Conservation (phyloP, 2,888 invertebrate species). For the Nomada fucata region DNA sequence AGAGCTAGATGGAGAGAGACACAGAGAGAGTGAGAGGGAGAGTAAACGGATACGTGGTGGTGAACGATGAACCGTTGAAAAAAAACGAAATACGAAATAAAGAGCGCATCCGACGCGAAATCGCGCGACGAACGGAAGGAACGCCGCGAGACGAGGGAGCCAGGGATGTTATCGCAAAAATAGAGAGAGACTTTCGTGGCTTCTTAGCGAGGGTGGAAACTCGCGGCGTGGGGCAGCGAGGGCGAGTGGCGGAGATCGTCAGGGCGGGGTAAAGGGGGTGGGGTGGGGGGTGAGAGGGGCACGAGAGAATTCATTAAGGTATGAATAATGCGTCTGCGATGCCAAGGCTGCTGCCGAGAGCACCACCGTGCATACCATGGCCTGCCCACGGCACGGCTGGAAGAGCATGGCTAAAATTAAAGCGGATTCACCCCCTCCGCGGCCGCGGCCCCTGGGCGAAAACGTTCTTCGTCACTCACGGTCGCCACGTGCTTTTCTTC, state of each 20-base stretch:
- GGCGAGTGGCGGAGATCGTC: slow-evolving; percentile 33
- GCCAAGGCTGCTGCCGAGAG: slow-evolving; percentile 81
- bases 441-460: slow-evolving; percentile 66
- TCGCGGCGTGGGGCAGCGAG: slow-evolving; percentile 15
- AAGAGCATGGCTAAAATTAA: slow-evolving; percentile 81
- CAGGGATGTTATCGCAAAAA: slow-evolving; percentile 57
- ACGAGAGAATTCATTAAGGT: slow-evolving; percentile 83
- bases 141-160: neutral
- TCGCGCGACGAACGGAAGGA: slow-evolving; percentile 39
- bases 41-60: neutral
- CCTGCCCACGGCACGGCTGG: slow-evolving; percentile 77
- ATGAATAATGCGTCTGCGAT: slow-evolving; percentile 84
- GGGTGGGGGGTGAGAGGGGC: slow-evolving; percentile 62
- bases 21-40: too few species aligned
- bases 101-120: slow-evolving; percentile 20
- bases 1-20: too few species aligned
- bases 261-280: slow-evolving; percentile 3
- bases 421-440: slow-evolving; percentile 77
- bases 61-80: slow-evolving; percentile 21
- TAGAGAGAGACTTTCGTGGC: slow-evolving; percentile 49
- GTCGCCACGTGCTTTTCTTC: slow-evolving; percentile 72
- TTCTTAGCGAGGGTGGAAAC: slow-evolving; percentile 57
- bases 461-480: slow-evolving; percentile 67
- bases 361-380: slow-evolving; percentile 79
- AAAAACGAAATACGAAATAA: slow-evolving; percentile 14